These are phyloP conservation scores for Capitella teleta DNA, from an alignment of 1,140 invertebrate species.

Conservation along the genomic window DNA sequence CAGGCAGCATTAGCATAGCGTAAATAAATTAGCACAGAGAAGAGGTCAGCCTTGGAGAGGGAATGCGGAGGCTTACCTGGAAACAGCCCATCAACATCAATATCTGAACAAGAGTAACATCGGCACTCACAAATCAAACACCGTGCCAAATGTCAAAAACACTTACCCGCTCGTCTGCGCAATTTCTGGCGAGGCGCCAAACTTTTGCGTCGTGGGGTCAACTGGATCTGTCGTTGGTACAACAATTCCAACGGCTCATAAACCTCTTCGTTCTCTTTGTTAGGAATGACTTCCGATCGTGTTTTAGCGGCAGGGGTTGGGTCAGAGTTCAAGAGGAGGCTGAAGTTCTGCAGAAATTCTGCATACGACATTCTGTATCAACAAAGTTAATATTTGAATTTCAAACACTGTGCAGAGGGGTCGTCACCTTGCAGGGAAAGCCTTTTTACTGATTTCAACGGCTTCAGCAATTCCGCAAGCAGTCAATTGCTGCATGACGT, in stretches of 20 bases:
- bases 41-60: too few relatives aligned
- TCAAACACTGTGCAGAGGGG: neutral
- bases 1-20: too few relatives aligned
- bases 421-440: slow-evolving; percentile 74
- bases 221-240: slow-evolving; percentile 3
- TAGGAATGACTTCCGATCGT: neutral
- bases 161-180: neutral
- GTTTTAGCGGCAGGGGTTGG: slow-evolving; percentile 10
- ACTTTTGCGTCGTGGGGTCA: slow-evolving; percentile 3
- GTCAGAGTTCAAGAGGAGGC: slow-evolving; percentile 57
- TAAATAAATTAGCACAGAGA: too few relatives aligned
- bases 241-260: slow-evolving; percentile 8
- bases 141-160: too few relatives aligned
- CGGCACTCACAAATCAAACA: too few relatives aligned
- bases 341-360: slow-evolving; percentile 84
- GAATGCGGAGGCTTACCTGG: too few relatives aligned
- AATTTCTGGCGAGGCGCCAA: neutral
- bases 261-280: slow-evolving; percentile 9
- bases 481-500: slow-evolving; percentile 76
- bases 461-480: slow-evolving; percentile 96
- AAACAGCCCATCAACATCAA: too few relatives aligned
- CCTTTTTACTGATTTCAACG: slow-evolving; percentile 90
- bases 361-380: slow-evolving; percentile 49
- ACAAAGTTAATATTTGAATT: neutral
- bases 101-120: too few relatives aligned